Conservation (phyloP, 2,888 invertebrate genomes). For the Zootermopsis nevadensis region DNA sequence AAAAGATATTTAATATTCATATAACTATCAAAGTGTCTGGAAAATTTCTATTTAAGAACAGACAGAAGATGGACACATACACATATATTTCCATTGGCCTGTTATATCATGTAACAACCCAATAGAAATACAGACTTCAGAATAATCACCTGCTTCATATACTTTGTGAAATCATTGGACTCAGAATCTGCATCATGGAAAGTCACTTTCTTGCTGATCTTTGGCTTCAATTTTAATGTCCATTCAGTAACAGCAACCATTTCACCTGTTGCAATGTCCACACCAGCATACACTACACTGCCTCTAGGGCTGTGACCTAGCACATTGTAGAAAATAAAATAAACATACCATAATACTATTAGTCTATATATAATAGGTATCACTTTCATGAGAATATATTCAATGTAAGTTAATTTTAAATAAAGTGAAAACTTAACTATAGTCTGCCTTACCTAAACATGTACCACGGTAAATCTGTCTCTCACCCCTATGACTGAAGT, state of each 20-base stretch:
- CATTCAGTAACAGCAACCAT: conserved; percentile 81
- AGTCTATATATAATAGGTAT: background rate
- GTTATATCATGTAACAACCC: too few relatives aligned
- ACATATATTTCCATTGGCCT: too few relatives aligned
- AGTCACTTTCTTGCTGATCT: conserved; percentile 58
- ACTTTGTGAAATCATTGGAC: conserved; percentile 46
- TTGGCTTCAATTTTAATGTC: conserved; percentile 64
- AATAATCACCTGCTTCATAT: conserved; percentile 50
- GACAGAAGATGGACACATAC: too few relatives aligned
- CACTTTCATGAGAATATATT: background rate
- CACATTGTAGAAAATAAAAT: background rate
- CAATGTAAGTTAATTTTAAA: too few relatives aligned
- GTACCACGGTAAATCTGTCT: conserved; percentile 78
- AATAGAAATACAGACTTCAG: too few relatives aligned
- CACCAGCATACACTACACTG: conserved; percentile 78
- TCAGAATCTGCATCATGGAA: conserved; percentile 21
- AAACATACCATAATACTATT: background rate
- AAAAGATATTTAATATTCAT: too few relatives aligned
- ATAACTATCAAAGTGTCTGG: too few relatives aligned
- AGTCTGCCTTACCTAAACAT: conserved; percentile 73
- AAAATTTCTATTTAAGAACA: too few relatives aligned
- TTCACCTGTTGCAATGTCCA: conserved; percentile 80
- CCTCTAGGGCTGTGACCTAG: conserved; percentile 80
- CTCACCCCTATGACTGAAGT: conserved; percentile 68
- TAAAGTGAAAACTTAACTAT: background rate